Base-by-base conservation (phyloP, 30 jellyfish, hydroid and myxozoan genomes). In the Morbakka virulenta region DNA sequence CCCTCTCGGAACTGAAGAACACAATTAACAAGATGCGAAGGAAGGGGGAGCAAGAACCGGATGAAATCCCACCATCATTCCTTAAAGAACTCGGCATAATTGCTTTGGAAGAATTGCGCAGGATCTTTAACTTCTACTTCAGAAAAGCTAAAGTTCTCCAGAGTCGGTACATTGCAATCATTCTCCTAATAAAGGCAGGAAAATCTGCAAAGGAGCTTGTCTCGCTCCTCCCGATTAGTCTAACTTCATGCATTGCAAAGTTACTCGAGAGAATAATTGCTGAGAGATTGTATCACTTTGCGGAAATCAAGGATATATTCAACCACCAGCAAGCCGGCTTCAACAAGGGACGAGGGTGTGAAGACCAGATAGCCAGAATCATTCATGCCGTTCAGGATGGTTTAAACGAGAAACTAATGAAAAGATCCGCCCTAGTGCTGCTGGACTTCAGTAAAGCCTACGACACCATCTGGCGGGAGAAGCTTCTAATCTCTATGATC, bases 291-390 rank as follows among this genome's bases (percentile, higher is more conserved):
- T n/a, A n/a, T n/a, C n/a, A n/a, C n/a, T n/a, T n/a, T n/a, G n/a
- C n/a, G n/a, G n/a, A n/a, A n/a, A 47, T n/a, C 61, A 47, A 47
- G 14, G n/a, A 47, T n/a, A 12, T 47, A n/a, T 47, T 47, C 61
- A 47, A 47, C 61, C 61, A 47, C n/a, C 61, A 47, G n/a, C 61
- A 47, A 47, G 61, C 61, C n/a, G 61, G 61, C 61, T 47, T 47
- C 61, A 12, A n/a, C 61, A 47, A 47, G n/a, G 61, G 61, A 47
- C 12, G 61, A n/a, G 61, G 61, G n/a, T 47, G 61, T n/a, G 61
- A 47, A 9, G 61, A 47, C 61, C 61, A 47, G n/a, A 47, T 47
- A 12, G n/a, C 12, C 61, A 12, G 61, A 47, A n/a, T 47, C 61
- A 47, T 47, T 9, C 61, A 47, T 9, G 61, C 61, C 12, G n/a